Evolutionary conservation across 2,113 vertebrate species (phyloP).

Genomic region (Rhea pennata): DNA sequence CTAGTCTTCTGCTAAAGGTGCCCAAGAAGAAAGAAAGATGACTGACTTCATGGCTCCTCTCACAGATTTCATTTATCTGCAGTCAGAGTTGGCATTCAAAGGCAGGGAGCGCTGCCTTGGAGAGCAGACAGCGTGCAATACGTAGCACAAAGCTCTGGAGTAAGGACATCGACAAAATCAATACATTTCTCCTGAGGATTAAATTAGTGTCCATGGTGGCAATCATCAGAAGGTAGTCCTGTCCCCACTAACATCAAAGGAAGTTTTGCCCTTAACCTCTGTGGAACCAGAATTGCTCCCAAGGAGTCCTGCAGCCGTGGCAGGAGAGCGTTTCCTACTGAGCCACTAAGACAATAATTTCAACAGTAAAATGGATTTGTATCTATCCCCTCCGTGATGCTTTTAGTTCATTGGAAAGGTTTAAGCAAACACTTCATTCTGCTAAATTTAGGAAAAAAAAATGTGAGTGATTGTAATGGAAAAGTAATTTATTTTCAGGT

Average conservation of each 20-base stretch:
- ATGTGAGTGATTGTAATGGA: background rate
- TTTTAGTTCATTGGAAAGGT: slow-evolving; percentile 37
- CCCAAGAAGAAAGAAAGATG: background rate
- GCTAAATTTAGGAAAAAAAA: background rate
- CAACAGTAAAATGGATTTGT: slow-evolving; percentile 37
- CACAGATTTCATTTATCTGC: background rate
- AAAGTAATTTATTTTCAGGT: slow-evolving; percentile 27
- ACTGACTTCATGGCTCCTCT: background rate
- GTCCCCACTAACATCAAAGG: background rate
- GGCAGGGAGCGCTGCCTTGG: background rate
- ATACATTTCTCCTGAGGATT: slow-evolving; percentile 8
- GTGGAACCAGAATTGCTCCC: background rate
- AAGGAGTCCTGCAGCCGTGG: background rate
- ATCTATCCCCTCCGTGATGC: slow-evolving; percentile 32
- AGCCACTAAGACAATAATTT: slow-evolving; percentile 6
- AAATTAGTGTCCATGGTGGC: slow-evolving; percentile 16
- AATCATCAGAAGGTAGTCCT: background rate
- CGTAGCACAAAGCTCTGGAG: slow-evolving; percentile 3
- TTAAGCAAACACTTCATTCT: background rate
- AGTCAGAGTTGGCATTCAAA: background rate
- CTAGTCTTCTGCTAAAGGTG: background rate
- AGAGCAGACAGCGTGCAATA: background rate
- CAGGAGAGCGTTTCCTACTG: background rate
- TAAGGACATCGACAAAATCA: background rate
- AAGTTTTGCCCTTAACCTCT: background rate